These are phyloP conservation scores for Andrena fulva DNA, from an alignment of 2,888 invertebrate genomes.

Conservation along the genomic window DNA sequence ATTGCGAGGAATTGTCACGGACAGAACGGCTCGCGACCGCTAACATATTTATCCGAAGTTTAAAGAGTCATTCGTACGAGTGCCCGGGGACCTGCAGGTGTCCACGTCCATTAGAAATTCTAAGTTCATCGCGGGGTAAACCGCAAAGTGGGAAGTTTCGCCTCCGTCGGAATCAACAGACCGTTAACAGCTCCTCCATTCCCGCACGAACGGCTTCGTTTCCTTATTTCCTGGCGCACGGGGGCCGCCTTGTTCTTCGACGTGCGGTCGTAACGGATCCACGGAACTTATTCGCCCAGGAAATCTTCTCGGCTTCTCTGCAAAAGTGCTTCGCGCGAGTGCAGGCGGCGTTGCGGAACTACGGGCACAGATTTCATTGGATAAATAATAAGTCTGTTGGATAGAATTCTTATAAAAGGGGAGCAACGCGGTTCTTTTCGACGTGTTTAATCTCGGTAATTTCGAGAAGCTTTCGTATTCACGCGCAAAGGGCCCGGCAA, in stretches of 20 bases:
- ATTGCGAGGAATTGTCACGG: slow-evolving; percentile 49
- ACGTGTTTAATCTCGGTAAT: no score
- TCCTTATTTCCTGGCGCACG: slow-evolving; percentile 22
- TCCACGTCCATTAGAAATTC: slow-evolving; percentile 71
- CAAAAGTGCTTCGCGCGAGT: neutral
- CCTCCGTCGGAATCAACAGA: slow-evolving; percentile 66
- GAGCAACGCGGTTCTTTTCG: neutral
- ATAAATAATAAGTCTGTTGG: no score
- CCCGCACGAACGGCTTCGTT: slow-evolving; percentile 41
- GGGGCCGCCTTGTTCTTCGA: neutral
- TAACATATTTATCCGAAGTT: slow-evolving; percentile 56
- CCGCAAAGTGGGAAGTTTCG: slow-evolving; percentile 73
- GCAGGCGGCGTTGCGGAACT: no score
- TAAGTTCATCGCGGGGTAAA: slow-evolving; percentile 72
- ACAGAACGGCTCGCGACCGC: slow-evolving; percentile 8
- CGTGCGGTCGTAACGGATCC: neutral
- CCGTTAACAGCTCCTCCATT: slow-evolving; percentile 59
- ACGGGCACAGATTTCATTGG: no score
- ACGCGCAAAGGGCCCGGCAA: neutral
- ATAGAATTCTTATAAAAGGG: neutral
- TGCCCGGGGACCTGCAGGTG: slow-evolving; percentile 25
- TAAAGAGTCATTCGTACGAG: slow-evolving; percentile 52
- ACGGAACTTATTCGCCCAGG: slow-evolving; percentile 1
- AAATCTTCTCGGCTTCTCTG: neutral
- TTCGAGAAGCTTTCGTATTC: neutral